Percentiles rank a stretch among this genome's conserved stretches.
These are phyloP conservation scores for Pogonomyrmex californicus DNA, from an alignment of 1,140 invertebrate genomes.

Conservation along the genomic window DNA sequence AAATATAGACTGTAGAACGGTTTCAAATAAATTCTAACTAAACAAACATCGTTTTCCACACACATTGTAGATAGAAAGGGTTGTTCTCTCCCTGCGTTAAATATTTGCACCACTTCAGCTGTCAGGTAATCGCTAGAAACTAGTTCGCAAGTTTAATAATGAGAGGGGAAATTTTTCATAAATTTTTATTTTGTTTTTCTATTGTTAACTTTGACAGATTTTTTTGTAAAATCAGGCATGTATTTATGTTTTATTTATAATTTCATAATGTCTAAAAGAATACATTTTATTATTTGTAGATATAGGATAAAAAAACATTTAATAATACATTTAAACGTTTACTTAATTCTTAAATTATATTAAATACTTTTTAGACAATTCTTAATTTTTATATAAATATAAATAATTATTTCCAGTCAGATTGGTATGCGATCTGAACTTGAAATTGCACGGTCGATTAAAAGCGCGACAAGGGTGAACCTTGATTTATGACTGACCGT, in stretches of 20 bases:
- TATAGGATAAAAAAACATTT: not conserved
- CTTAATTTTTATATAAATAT: conserved; percentile 22
- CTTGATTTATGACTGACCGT: conserved; percentile 81
- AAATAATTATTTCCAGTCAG: not conserved
- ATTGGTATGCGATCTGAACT: conserved; percentile 24
- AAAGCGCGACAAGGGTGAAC: conserved; percentile 63
- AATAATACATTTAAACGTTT: not conserved
- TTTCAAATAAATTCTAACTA: conserved; percentile 45
- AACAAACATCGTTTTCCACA: conserved; percentile 59
- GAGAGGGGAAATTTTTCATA: not conserved
- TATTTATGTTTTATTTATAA: not conserved
- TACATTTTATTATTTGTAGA: conserved; percentile 10
- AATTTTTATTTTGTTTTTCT: conserved; percentile 31
- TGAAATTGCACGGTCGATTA: conserved; percentile 74
- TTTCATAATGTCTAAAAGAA: conserved; percentile 11
- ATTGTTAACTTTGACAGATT: not conserved
- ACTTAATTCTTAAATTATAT: conserved; percentile 2
- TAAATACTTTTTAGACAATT: not conserved
- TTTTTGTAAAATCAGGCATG: not conserved
- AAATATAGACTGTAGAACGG: conserved; percentile 1
- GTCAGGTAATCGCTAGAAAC: conserved; percentile 68
- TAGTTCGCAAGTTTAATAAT: conserved; percentile 14
- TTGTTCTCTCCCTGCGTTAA: conserved; percentile 77
- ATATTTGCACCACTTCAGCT: conserved; percentile 81
- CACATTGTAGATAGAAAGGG: conserved; percentile 51